These are phyloP conservation scores for Lysandra coridon DNA, from an alignment of 2,888 invertebrate genomes.

Conservation along the genomic window DNA sequence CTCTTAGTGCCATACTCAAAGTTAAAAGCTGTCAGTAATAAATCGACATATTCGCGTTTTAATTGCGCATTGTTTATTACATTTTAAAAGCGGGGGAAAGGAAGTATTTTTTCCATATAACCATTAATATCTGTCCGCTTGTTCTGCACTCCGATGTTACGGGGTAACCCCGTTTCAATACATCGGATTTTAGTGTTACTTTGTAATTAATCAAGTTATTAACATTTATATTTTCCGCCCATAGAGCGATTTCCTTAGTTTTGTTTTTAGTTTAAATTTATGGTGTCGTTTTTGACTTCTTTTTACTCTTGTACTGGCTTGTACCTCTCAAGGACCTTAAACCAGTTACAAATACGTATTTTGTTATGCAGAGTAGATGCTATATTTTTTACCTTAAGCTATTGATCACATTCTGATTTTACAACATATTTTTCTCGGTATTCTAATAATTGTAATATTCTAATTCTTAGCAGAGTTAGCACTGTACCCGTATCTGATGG, in stretches of 20 bases:
- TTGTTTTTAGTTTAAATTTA: not conserved
- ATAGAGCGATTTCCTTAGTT: not conserved
- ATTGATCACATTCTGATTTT: no score
- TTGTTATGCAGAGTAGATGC: not conserved
- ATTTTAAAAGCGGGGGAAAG: constrained; percentile 77
- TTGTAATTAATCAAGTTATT: constrained; percentile 17
- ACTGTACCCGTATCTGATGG: no score
- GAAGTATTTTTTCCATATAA: constrained; percentile 84
- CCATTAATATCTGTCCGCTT: constrained; percentile 86
- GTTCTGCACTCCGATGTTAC: constrained; percentile 68
- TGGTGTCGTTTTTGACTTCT: not conserved
- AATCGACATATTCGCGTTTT: constrained; percentile 76
- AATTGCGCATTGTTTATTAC: constrained; percentile 76
- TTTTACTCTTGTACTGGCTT: not conserved
- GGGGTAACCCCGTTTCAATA: constrained; percentile 57
- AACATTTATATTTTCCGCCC: constrained; percentile 3
- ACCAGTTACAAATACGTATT: not conserved
- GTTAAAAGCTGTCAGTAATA: constrained; percentile 48
- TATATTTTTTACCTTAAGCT: not conserved
- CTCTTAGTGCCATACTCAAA: not conserved
- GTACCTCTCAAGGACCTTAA: not conserved
- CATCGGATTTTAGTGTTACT: constrained; percentile 47
- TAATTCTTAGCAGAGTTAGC: no score
- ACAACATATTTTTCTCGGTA: no score
- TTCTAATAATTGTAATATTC: no score